Percentiles rank a stretch among this genome's conserved stretches.
phyloP scores from a whole-genome alignment of 1,140 invertebrate species.

The Cecropterus lyciades region DNA sequence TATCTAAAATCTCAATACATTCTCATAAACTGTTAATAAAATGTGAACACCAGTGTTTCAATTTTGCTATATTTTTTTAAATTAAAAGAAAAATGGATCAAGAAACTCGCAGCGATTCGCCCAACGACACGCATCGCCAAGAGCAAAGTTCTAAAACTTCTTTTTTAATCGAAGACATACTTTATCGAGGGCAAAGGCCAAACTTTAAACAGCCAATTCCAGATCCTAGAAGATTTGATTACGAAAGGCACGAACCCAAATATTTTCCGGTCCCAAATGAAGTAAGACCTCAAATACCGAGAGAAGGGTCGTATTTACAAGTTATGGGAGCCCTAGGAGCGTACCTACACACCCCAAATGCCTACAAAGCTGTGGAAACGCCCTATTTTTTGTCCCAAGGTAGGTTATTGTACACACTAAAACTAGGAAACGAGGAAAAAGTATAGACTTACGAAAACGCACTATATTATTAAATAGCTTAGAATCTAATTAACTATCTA shows the following conservation, averaged over 20 bases:
- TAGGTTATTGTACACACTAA: no score
- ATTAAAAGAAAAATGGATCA: conserved; percentile 64
- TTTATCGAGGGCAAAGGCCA: conserved; percentile 86
- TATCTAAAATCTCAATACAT: no score
- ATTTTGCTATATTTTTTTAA: not conserved
- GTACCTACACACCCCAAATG: conserved; percentile 86
- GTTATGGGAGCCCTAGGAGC: conserved; percentile 86
- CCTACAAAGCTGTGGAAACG: conserved; percentile 87
- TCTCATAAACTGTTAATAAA: not conserved
- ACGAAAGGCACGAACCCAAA: conserved; percentile 59
- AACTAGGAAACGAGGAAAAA: no score
- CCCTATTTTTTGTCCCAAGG: conserved; percentile 89
- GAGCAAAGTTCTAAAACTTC: conserved; percentile 84
- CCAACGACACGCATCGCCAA: conserved; percentile 61
- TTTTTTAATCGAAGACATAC: conserved; percentile 92
- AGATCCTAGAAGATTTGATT: conserved; percentile 60
- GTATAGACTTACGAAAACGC: no score
- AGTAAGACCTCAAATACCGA: conserved; percentile 72
- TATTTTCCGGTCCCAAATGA: conserved; percentile 72
- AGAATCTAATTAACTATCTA: no score
- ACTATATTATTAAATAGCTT: no score
- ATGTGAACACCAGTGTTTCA: conserved; percentile 3
- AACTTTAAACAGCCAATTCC: conserved; percentile 56
- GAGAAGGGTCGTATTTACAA: conserved; percentile 86
- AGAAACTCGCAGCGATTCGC: conserved; percentile 68